A percentile compares a stretch with the other conserved stretches of the same genome.
phyloP scores from a whole-genome alignment of 2,888 invertebrate genomes.

The Apamea crenata region DNA sequence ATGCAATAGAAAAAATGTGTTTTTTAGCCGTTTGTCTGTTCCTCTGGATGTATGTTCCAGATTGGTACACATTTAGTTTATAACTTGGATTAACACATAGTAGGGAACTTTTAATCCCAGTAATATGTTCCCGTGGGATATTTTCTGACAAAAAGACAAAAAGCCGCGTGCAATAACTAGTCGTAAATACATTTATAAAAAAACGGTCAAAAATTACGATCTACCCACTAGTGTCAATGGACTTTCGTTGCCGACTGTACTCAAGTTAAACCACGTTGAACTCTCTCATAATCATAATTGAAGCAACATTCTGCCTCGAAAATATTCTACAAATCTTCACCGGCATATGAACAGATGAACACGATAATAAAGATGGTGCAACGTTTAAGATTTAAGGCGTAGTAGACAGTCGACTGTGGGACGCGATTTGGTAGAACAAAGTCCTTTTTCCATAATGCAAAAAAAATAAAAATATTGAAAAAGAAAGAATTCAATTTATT shows the following conservation, averaged over 20 bases:
- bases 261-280: slow-evolving; percentile 25
- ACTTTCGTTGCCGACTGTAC: slow-evolving; percentile 14
- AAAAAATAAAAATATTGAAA: too few relatives aligned
- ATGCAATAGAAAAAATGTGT: too few relatives aligned
- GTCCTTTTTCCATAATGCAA: background rate
- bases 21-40: too few relatives aligned
- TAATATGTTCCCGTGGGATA: too few relatives aligned
- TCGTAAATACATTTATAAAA: background rate
- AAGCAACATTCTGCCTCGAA: slow-evolving; percentile 53
- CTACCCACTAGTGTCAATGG: too few relatives aligned
- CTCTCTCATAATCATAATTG: slow-evolving; percentile 46
- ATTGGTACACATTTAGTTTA: too few relatives aligned
- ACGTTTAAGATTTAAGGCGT: slow-evolving; percentile 24
- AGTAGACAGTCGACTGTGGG: background rate
- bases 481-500: too few relatives aligned
- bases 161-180: too few relatives aligned
- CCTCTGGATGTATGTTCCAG: too few relatives aligned
- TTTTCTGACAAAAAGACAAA: too few relatives aligned
- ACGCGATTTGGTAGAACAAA: background rate
- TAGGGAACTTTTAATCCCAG: too few relatives aligned
- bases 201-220: background rate
- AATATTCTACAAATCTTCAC: slow-evolving; percentile 42
- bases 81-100: too few relatives aligned
- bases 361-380: slow-evolving; percentile 49
- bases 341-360: slow-evolving; percentile 41